phyloP scores from a whole-genome alignment of 2,113 vertebrate species.

The Gymnorhina tibicen region DNA sequence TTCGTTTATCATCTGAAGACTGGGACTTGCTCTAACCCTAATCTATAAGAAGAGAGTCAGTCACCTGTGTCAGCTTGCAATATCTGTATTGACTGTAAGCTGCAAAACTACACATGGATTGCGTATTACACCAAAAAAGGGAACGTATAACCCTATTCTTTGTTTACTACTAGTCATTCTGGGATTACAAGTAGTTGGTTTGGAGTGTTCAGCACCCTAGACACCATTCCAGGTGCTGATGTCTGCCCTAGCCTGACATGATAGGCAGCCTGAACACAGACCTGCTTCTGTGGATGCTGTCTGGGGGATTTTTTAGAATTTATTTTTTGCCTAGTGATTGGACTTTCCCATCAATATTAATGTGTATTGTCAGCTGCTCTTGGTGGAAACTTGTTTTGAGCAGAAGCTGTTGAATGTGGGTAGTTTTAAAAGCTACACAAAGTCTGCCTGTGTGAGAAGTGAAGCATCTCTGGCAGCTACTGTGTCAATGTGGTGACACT shows the following conservation, averaged over 20 bases:
- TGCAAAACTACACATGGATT: not conserved
- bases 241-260: not conserved
- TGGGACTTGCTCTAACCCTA: not conserved
- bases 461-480: not conserved
- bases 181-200: not conserved
- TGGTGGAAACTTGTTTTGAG: not conserved
- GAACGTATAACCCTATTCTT: rapidly evolving
- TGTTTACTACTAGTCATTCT: not conserved
- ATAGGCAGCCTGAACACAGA: not conserved
- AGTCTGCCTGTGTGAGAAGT: not conserved
- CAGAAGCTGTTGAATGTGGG: not conserved
- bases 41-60: not conserved
- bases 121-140: not conserved
- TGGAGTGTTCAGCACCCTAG: not conserved
- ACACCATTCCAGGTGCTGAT: not conserved
- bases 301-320: not conserved
- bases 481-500: not conserved
- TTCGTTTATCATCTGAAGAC: not conserved
- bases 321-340: not conserved
- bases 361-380: not conserved
- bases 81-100: not conserved
- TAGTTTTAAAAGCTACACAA: not conserved
- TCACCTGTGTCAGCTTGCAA: not conserved
- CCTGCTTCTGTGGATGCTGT: not conserved
- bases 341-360: not conserved